Conservation (phyloP, 2,113 vertebrate species). For the Smithornis capensis region DNA sequence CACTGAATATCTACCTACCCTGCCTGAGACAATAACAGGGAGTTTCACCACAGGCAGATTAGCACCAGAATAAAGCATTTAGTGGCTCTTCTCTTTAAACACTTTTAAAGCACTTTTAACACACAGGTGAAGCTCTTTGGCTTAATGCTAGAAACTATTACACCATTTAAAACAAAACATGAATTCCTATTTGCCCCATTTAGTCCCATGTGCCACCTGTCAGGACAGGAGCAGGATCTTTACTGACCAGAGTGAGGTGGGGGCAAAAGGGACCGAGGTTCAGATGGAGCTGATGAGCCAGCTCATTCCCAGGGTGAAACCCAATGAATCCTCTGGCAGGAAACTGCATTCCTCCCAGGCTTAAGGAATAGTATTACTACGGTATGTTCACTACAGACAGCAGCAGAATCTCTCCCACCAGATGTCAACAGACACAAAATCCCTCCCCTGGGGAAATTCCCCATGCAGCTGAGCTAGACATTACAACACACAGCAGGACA, state of each 20-base stretch:
- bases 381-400: neutral
- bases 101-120: neutral
- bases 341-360: neutral
- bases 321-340: neutral
- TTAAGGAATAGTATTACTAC: neutral
- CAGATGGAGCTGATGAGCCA: neutral
- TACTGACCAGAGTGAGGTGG: rapidly evolving
- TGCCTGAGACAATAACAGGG: rapidly evolving
- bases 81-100: neutral
- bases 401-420: neutral
- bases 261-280: neutral
- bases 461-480: neutral
- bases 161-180: neutral
- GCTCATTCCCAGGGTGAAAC: neutral
- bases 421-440: neutral
- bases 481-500: neutral
- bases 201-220: rapidly evolving
- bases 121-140: neutral
- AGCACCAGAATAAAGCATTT: neutral
- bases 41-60: neutral
- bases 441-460: neutral
- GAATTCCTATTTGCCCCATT: neutral
- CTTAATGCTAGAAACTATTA: neutral
- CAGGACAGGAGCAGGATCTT: neutral
- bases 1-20: neutral